Conservation (phyloP, 2,888 invertebrate genomes). For the Neria commutata region DNA sequence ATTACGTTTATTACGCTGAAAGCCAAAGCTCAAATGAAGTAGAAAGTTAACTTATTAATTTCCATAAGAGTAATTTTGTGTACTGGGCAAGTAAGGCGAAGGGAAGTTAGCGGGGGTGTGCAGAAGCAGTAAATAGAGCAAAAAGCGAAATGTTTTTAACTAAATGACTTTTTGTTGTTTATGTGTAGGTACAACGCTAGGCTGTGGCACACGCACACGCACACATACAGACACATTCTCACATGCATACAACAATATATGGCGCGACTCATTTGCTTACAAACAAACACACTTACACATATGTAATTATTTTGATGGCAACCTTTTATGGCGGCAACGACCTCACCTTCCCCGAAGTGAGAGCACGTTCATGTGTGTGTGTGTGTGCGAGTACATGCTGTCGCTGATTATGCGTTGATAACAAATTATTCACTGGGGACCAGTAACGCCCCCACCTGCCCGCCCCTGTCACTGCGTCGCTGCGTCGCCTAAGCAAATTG, state of each 20-base stretch:
- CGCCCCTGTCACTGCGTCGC: background rate
- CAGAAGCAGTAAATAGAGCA: conserved; percentile 1
- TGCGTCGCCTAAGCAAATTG: too few relatives aligned
- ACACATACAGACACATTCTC: conserved; percentile 11
- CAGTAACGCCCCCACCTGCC: background rate
- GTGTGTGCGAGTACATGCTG: conserved; percentile 20
- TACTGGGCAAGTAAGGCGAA: conserved; percentile 36
- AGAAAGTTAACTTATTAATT: conserved; percentile 56
- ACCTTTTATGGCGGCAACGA: conserved; percentile 37
- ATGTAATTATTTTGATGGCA: conserved; percentile 54
- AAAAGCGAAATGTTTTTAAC: conserved; percentile 44
- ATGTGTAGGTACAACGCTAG: conserved; percentile 22
- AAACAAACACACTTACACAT: conserved; percentile 50
- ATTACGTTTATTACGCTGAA: conserved; percentile 49
- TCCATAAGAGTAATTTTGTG: conserved; percentile 58
- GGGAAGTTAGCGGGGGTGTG: background rate
- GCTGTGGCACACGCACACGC: conserved; percentile 10
- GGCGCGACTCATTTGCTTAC: conserved; percentile 36
- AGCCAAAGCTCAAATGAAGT: conserved; percentile 42
- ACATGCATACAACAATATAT: background rate
- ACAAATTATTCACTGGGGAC: conserved; percentile 55
- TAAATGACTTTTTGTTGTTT: conserved; percentile 54
- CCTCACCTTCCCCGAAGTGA: conserved; percentile 35
- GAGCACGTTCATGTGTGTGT: too few relatives aligned
- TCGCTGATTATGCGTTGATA: conserved; percentile 52